Base-by-base conservation (phyloP, 1,140 invertebrate genomes). In the Tenebrio molitor region DNA sequence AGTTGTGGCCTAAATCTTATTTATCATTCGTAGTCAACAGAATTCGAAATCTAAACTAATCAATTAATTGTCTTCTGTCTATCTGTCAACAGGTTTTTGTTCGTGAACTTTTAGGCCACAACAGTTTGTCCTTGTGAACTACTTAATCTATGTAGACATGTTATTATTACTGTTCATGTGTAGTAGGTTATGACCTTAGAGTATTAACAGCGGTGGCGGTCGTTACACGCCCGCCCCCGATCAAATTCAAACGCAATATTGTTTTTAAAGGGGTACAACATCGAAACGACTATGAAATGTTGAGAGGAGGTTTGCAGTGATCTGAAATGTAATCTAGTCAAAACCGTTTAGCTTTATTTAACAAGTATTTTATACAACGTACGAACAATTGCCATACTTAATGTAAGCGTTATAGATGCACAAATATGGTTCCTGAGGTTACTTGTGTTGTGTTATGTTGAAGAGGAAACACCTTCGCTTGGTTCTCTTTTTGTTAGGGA, bases 261-360 rank as follows among this genome's bases (percentile, higher is more conserved):
- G 12, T 69, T 19, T 46, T 68, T 68, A 53, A 19, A 53, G 10
- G 46, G 50, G 50, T 58, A 25, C 50, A 58, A 58, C 50, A 58
- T 58, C 50, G 50, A 58, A 50, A 68, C 50, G 67, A 69, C 42
- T 53, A 74, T 53, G 74, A 63, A 71, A 50, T 69, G 65, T 68
- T 58, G 33, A 42, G 66, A 53, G 71, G 74, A 73, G 65, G 42
- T 71, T 76, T 76, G 74, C 74, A 76, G 71, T 76, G 74, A 76
- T 76, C 74, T 66, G 23, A 73, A 73, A 68, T 53, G 42, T 41
- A 67, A 71, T 74, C 69, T 74, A 74, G 69, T 72, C 69, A 74
- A 74, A 71, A 74, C 36, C 17, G 36, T 23, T 58, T 66, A 73
- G 71, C 71, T 73, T 73, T 73, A 73, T 73, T 73, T 68, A 62